Evolutionary conservation across 2,888 invertebrate genomes (phyloP), one percentile per base, ranked within the genome.

Genomic region (Bugulina stolonifera): DNA sequence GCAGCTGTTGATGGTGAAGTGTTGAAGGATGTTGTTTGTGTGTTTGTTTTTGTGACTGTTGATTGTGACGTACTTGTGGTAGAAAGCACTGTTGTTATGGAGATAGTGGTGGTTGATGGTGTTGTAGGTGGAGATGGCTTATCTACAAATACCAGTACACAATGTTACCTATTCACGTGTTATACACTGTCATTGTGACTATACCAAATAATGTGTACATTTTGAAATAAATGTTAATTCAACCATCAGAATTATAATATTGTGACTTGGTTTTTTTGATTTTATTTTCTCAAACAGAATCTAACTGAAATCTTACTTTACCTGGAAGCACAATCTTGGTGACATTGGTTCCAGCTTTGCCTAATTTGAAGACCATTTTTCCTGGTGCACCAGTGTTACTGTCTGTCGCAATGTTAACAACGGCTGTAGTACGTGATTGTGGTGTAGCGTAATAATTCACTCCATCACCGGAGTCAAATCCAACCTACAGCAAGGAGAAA

Each of bases 391-490:
- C 64, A 27, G 32, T n/a, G 32, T 64, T 64, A n/a, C 64, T 64
- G 64, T 64, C 64, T 64, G 64, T 25, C 14, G 32, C 27, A 14
- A 27, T 64, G 32, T 64, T 32, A 14, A 64, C n/a, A 29, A 64
- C 32, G 10, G 14, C 27, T 64, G 64, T 27, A 29, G 64, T 64
- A 2, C 34, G 27, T 14, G 64, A 64, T 14, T 27, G 3, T 64
- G 64, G 64, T 32, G 32, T 64, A 14, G 64, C 64, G n/a, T 64
- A 64, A 34, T 14, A 64, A n/a, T 64, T 22, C 3, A 29, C 3
- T 64, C 64, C 64, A 32, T 64, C 34, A 25, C 64, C 64, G 5
- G 64, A 22, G n/a, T 64, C 64, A 64, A 64, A 64, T 27, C 64
- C 64, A 5, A 64, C 32, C 64, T 64, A 32, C 1, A 43, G n/a